Conservation (phyloP, 2,113 vertebrate genomes). For the Leuciscus idus region DNA sequence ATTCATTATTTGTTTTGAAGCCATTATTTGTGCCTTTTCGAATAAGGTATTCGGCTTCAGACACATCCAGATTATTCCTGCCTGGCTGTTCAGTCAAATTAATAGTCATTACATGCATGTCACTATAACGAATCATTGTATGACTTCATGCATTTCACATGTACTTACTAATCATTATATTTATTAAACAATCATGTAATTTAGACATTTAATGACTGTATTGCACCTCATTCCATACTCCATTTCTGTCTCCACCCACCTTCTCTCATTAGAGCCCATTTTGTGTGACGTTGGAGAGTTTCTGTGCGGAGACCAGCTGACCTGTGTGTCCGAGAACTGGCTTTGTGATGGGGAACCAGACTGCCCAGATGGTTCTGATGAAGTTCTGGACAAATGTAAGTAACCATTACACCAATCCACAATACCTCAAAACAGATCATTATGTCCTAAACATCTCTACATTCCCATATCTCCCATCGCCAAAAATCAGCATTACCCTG, state of each 20-base stretch:
- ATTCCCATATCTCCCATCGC: neutral
- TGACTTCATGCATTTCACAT: slow-evolving; percentile 8
- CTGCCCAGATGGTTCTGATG: slow-evolving; percentile 90
- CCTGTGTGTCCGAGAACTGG: slow-evolving; percentile 89
- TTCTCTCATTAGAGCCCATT: slow-evolving; percentile 78
- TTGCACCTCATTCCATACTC: slow-evolving; percentile 67
- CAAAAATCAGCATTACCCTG: neutral
- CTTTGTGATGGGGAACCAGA: slow-evolving; percentile 94
- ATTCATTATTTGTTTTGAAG: too few species aligned
- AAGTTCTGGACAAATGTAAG: slow-evolving; percentile 86
- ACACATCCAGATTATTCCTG: neutral
- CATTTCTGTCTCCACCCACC: slow-evolving; percentile 69
- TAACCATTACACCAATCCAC: slow-evolving; percentile 71
- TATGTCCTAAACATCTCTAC: neutral
- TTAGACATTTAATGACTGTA: slow-evolving; percentile 14
- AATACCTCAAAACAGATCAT: slow-evolving; percentile 20
- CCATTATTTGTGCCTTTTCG: too few species aligned
- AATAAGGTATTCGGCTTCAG: too few species aligned
- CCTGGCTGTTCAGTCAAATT: neutral
- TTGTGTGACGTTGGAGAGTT: slow-evolving; percentile 89
- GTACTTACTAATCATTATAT: neutral
- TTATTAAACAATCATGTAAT: slow-evolving; percentile 34
- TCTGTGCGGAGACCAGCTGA: slow-evolving; percentile 84
- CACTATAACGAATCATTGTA: slow-evolving; percentile 13
- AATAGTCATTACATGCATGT: neutral